phyloP scores from a whole-genome alignment of 2,888 invertebrate genomes.

The Macaria liturata region DNA sequence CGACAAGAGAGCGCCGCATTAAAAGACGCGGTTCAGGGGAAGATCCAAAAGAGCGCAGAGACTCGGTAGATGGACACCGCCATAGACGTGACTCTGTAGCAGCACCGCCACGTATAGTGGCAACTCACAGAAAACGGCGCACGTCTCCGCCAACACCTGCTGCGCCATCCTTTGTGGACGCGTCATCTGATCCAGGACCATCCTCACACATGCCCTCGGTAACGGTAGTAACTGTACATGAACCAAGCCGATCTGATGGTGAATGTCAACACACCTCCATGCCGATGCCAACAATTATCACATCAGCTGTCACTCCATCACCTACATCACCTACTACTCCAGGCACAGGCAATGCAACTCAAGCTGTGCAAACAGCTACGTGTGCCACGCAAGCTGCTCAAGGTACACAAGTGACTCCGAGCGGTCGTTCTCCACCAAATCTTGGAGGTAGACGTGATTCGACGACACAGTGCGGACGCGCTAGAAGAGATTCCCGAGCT shows the following conservation, averaged over 20 bases:
- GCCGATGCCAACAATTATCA: constrained; percentile 89
- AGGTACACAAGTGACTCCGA: constrained; percentile 57
- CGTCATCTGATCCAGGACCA: constrained; percentile 87
- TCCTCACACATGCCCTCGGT: constrained; percentile 72
- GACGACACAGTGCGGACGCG: constrained; percentile 91
- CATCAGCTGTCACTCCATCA: constrained; percentile 92
- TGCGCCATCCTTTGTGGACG: constrained; percentile 80
- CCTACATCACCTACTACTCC: constrained; percentile 88
- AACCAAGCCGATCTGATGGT: constrained; percentile 83
- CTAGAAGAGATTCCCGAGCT: constrained; percentile 86
- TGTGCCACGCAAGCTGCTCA: constrained; percentile 48
- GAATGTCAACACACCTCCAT: constrained; percentile 83
- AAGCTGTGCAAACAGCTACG: constrained; percentile 51
- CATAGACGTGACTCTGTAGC: constrained; percentile 87
- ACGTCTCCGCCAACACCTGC: constrained; percentile 70
- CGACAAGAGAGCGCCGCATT: constrained; percentile 71
- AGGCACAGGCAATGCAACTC: constrained; percentile 46
- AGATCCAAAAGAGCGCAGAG: constrained; percentile 80
- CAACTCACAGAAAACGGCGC: constrained; percentile 83
- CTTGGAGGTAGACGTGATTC: constrained; percentile 89
- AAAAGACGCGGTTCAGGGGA: constrained; percentile 86
- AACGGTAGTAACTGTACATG: constrained; percentile 73
- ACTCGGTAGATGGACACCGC: constrained; percentile 87
- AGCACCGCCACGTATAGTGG: constrained; percentile 84
- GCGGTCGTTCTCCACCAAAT: constrained; percentile 70